Conservation (phyloP, 2,797 vertebrate genomes). For the Euphonia xanthogaster region DNA sequence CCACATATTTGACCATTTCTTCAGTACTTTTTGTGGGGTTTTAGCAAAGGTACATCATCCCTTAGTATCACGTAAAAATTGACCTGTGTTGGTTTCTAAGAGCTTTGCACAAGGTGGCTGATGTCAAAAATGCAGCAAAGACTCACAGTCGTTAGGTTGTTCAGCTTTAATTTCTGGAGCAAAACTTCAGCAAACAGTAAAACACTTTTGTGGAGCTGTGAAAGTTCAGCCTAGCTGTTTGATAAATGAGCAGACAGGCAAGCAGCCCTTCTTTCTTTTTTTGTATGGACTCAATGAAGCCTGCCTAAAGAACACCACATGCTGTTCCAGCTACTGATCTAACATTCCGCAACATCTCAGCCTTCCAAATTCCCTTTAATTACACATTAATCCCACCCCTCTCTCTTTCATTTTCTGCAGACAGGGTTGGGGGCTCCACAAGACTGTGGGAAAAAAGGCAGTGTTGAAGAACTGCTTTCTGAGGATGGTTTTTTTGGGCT, state of each 20-base stretch:
- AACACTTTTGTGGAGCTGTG: conserved; percentile 96
- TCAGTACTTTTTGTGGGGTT: neutral
- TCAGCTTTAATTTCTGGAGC: conserved; percentile 90
- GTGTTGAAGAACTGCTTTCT: conserved; percentile 25
- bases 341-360: conserved; percentile 99
- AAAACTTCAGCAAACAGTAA: conserved; percentile 96
- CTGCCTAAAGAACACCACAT: conserved; percentile 99
- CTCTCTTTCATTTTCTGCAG: conserved; percentile 95
- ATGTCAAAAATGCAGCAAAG: conserved; percentile 43
- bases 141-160: conserved; percentile 72
- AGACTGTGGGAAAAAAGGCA: conserved; percentile 82
- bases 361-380: conserved; percentile 99
- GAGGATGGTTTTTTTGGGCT: neutral
- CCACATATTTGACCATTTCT: neutral
- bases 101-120: neutral
- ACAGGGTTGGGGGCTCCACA: conserved; percentile 82
- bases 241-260: conserved; percentile 99
- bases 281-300: conserved; percentile 99
- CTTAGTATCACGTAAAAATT: conserved; percentile 24
- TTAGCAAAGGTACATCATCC: neutral
- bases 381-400: conserved; percentile 98
- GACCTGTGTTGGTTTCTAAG: conserved; percentile 32
- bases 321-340: conserved; percentile 99
- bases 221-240: conserved; percentile 94
- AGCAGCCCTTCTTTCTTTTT: conserved; percentile 91